phyloP scores from a whole-genome alignment of 2,113 vertebrate genomes.

The rabbit (Oryctolagus cuniculus) region DNA sequence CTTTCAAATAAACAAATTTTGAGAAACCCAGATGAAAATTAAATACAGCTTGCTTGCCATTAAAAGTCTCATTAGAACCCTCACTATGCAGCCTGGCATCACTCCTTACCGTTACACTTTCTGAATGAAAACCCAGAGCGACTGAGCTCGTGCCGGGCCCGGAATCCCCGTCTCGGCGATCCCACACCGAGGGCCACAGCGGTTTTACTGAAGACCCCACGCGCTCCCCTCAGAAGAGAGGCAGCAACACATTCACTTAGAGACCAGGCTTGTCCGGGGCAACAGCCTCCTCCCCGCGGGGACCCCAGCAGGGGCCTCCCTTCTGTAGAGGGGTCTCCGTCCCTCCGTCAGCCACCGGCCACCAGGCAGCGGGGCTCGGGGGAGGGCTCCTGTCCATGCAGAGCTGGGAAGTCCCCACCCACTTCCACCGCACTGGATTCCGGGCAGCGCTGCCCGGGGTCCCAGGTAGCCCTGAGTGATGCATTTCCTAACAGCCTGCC shows the following conservation, averaged over 20 bases:
- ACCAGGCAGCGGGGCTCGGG: not conserved
- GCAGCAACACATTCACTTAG: rapidly evolving
- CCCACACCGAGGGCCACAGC: not conserved
- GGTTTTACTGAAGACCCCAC: constrained; percentile 6
- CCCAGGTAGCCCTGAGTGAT: not conserved
- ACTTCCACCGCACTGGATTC: not conserved
- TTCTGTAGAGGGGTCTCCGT: not conserved
- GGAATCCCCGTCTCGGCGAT: not conserved
- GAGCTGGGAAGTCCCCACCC: rapidly evolving
- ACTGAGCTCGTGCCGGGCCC: not conserved
- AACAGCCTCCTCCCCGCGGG: rapidly evolving
- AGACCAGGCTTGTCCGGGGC: not conserved
- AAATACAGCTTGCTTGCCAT: not conserved
- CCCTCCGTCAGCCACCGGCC: not conserved
- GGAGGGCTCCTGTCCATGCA: not conserved
- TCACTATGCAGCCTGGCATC: not conserved
- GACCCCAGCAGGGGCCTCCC: rapidly evolving
- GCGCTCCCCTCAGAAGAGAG: not conserved
- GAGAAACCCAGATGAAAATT: not conserved
- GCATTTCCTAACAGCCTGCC: not conserved
- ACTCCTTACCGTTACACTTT: not conserved
- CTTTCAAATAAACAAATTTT: too few relatives aligned
- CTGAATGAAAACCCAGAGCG: constrained; percentile 32
- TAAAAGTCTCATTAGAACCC: constrained; percentile 37
- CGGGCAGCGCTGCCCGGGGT: not conserved